Evolutionary conservation across 1,140 invertebrate species (phyloP).

Genomic region (Zaprionus davidi): DNA sequence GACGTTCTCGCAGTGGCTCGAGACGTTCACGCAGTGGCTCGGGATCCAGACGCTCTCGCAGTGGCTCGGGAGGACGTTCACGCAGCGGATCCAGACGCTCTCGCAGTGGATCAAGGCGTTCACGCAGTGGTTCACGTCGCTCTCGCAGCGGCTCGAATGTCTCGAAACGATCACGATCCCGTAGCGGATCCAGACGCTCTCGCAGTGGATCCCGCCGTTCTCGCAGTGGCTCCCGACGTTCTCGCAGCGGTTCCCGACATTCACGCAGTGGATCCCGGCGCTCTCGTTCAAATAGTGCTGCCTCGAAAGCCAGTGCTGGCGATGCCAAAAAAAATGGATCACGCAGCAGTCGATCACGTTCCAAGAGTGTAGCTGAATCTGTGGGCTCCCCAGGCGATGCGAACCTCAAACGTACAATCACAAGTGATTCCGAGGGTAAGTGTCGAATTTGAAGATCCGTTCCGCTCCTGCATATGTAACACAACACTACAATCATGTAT

Average conservation of each 20-base stretch:
- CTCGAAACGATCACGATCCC: slow-evolving; percentile 69
- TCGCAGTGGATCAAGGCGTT: slow-evolving; percentile 80
- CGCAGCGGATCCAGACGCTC: slow-evolving; percentile 56
- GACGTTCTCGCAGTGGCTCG: slow-evolving; percentile 5
- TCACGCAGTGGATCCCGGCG: slow-evolving; percentile 79
- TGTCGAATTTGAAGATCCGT: too few species aligned
- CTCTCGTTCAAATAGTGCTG: slow-evolving; percentile 76
- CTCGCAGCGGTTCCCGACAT: slow-evolving; percentile 79
- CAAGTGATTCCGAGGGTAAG: slow-evolving; percentile 86
- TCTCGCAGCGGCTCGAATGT: slow-evolving; percentile 64
- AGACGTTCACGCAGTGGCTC: slow-evolving; percentile 10
- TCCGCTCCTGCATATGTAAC: too few species aligned
- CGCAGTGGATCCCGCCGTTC: slow-evolving; percentile 84
- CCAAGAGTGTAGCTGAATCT: slow-evolving; percentile 79
- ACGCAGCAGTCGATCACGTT: slow-evolving; percentile 73
- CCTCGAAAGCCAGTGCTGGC: slow-evolving; percentile 41
- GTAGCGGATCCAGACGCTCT: slow-evolving; percentile 71
- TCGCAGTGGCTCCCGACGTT: slow-evolving; percentile 65
- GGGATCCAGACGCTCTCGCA: slow-evolving; percentile 63
- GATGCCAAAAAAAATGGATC: slow-evolving; percentile 48
- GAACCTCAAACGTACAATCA: slow-evolving; percentile 84
- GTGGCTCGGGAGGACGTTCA: slow-evolving; percentile 56
- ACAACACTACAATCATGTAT: neutral
- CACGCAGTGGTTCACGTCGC: slow-evolving; percentile 59
- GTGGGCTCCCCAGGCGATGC: slow-evolving; percentile 12